Evolutionary conservation across 2,888 invertebrate species (phyloP).

Genomic region (Coenonympha glycerion): DNA sequence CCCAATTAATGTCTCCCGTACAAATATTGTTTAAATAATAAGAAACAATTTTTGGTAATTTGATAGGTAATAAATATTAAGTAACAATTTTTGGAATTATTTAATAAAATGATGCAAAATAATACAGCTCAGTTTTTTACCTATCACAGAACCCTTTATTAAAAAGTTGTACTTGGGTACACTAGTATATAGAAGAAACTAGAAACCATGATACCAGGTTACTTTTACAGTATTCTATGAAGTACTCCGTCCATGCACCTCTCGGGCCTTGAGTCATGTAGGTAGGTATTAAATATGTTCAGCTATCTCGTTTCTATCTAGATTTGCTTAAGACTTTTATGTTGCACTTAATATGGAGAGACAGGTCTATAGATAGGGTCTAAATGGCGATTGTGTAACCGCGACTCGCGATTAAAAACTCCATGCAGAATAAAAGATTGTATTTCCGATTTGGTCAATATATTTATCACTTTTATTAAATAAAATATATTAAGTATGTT

Average conservation of each 20-base stretch:
- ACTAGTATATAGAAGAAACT: background rate
- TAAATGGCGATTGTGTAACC: background rate
- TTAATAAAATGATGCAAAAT: too few species aligned
- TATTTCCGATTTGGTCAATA: too few species aligned
- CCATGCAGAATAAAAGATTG: background rate
- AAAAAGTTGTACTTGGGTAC: background rate
- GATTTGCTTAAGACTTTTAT: conserved; percentile 14
- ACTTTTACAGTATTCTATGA: conserved; percentile 7
- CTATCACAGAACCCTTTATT: too few species aligned
- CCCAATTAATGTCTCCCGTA: too few species aligned
- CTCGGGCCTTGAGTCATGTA: background rate
- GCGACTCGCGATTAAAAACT: background rate
- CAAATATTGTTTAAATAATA: too few species aligned
- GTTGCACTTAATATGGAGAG: conserved; percentile 10
- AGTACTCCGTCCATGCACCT: conserved; percentile 4
- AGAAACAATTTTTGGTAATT: too few species aligned
- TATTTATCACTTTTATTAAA: too few species aligned
- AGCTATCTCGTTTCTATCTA: background rate
- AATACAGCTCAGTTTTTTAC: too few species aligned
- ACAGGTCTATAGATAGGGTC: conserved; percentile 2
- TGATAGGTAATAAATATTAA: too few species aligned
- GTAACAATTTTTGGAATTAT: too few species aligned
- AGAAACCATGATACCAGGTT: conserved; percentile 1
- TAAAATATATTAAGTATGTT: too few species aligned
- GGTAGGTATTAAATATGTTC: background rate